Percentiles rank a stretch among this genome's conserved stretches.
phyloP scores from a whole-genome alignment of 2,888 invertebrate species.

The Zaprionus lineosus region DNA sequence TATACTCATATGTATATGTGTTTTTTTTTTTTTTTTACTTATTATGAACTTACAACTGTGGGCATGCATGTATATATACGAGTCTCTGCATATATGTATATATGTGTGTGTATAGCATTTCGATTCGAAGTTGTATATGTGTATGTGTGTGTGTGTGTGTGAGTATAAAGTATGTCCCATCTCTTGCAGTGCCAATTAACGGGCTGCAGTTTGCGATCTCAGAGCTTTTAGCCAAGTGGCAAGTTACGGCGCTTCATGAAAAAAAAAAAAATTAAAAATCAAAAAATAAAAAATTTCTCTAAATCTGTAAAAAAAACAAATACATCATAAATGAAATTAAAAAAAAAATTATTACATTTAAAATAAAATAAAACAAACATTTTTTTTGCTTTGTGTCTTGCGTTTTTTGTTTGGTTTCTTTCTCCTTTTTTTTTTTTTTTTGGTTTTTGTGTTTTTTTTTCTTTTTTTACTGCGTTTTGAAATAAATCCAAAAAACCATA shows the following conservation, averaged over 20 bases:
- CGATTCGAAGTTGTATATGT: too few relatives aligned
- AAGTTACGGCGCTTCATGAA: too few relatives aligned
- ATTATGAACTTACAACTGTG: too few relatives aligned
- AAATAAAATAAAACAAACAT: constrained; percentile 58
- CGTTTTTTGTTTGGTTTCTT: constrained; percentile 51
- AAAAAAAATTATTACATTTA: constrained; percentile 1
- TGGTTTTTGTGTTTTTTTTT: constrained; percentile 37
- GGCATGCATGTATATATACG: not conserved
- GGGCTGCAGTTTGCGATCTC: too few relatives aligned
- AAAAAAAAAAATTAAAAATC: too few relatives aligned
- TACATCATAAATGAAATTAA: not conserved
- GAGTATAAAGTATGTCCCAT: too few relatives aligned
- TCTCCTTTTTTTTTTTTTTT: constrained; percentile 27
- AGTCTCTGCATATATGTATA: not conserved
- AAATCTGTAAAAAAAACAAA: not conserved
- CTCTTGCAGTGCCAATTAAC: too few relatives aligned
- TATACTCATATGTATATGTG: constrained; percentile 5
- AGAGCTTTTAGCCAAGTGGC: too few relatives aligned
- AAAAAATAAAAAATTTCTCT: not conserved
- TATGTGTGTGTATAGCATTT: too few relatives aligned
- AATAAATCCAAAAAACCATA: constrained; percentile 82
- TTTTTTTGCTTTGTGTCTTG: constrained; percentile 52
- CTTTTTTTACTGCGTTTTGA: constrained; percentile 77
- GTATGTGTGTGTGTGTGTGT: not conserved
- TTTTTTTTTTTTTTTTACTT: too few relatives aligned